Evolutionary conservation across 1,140 invertebrate species (phyloP).

Genomic region (Microplitis mediator): DNA sequence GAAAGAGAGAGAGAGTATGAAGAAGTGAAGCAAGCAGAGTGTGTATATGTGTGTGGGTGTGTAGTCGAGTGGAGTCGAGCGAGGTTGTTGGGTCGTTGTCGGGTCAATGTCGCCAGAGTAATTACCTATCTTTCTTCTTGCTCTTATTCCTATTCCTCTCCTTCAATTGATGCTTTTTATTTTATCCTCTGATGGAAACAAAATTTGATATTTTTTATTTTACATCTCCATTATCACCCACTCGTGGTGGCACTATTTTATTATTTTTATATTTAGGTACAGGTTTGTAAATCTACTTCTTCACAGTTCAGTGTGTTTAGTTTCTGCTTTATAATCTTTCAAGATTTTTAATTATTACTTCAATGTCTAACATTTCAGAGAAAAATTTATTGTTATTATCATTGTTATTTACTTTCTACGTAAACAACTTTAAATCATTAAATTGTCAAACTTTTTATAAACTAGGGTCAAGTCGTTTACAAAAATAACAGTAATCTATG

Average conservation of each 20-base stretch:
- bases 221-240: not conserved
- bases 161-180: not conserved
- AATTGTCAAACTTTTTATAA: too few species aligned
- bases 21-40: not conserved
- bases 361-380: too few species aligned
- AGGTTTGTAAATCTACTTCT: too few species aligned
- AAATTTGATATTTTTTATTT: not conserved
- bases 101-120: constrained; percentile 54
- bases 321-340: too few species aligned
- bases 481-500: too few species aligned
- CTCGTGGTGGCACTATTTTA: constrained; percentile 12
- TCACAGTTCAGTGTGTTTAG: too few species aligned
- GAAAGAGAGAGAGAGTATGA: too few species aligned
- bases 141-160: constrained; percentile 25
- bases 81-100: constrained; percentile 47
- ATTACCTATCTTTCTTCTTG: constrained; percentile 45
- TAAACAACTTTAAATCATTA: too few species aligned
- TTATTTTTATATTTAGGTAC: constrained; percentile 3
- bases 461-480: too few species aligned
- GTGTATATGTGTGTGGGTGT: constrained; percentile 34
- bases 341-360: too few species aligned
- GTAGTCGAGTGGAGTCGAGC: constrained; percentile 35
- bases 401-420: too few species aligned
- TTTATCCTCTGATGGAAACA: not conserved
- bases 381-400: too few species aligned